Percentiles rank a stretch among this genome's conserved stretches.
These are phyloP conservation scores for Acleris laterana DNA, from an alignment of 2,888 invertebrate genomes.

Conservation along the genomic window DNA sequence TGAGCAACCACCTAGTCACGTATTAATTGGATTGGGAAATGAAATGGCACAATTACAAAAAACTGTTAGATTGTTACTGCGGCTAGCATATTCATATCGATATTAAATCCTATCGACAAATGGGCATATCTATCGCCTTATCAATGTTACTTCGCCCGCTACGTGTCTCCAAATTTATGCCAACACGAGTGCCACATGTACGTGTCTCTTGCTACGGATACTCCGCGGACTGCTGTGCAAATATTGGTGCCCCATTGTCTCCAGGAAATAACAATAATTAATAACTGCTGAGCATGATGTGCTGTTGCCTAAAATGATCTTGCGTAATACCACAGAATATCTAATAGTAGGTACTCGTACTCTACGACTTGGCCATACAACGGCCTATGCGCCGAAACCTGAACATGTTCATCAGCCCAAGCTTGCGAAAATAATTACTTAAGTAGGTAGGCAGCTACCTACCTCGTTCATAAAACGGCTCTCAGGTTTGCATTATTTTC, in stretches of 20 bases:
- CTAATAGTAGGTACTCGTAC: too few species aligned
- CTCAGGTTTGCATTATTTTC: too few species aligned
- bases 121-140: conserved; percentile 20
- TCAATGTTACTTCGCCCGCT: conserved; percentile 31
- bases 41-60: background rate
- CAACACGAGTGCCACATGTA: conserved; percentile 44
- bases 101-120: conserved; percentile 3
- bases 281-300: conserved; percentile 20
- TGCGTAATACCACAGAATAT: conserved; percentile 4
- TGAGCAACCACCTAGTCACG: background rate
- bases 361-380: too few species aligned
- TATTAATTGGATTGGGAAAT: too few species aligned
- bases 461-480: too few species aligned
- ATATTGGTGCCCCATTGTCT: conserved; percentile 26
- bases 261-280: background rate
- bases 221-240: conserved; percentile 38
- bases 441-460: too few species aligned
- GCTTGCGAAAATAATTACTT: too few species aligned
- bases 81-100: conserved; percentile 8
- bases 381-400: too few species aligned
- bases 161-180: conserved; percentile 42
- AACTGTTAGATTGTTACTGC: too few species aligned
- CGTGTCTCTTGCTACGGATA: conserved; percentile 11
- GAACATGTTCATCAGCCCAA: too few species aligned
- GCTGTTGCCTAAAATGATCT: conserved; percentile 24